These are phyloP conservation scores for Beaufortia kweichowensis DNA, from an alignment of 2,113 vertebrate genomes.

Conservation along the genomic window DNA sequence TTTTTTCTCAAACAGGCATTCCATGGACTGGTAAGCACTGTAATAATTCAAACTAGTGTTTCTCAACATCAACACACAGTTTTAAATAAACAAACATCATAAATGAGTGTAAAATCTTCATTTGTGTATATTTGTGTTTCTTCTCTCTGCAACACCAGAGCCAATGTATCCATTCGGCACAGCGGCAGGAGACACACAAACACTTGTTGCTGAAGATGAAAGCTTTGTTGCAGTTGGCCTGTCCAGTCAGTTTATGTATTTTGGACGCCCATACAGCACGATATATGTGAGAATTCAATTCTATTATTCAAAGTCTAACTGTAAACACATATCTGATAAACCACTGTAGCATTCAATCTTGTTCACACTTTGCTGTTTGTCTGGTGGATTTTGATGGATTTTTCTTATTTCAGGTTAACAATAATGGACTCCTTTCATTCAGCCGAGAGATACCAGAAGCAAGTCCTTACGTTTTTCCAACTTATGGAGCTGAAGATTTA, in stretches of 20 bases:
- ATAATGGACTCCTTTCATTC: slow-evolving; percentile 45
- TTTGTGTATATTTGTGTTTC: background rate
- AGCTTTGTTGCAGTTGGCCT: background rate
- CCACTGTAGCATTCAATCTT: background rate
- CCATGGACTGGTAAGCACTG: too few relatives aligned
- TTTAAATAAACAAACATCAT: background rate
- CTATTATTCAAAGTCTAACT: background rate
- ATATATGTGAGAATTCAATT: slow-evolving; percentile 40
- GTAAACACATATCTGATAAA: background rate
- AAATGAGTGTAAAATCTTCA: background rate
- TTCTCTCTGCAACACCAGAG: background rate
- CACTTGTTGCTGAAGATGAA: background rate
- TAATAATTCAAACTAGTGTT: too few relatives aligned
- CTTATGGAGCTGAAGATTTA: slow-evolving; percentile 18
- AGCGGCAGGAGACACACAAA: slow-evolving; percentile 1
- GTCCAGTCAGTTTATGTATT: slow-evolving; percentile 24
- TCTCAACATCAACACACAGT: background rate
- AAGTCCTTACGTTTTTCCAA: background rate
- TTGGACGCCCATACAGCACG: slow-evolving; percentile 6
- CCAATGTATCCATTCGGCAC: slow-evolving; percentile 29
- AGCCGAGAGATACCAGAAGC: background rate
- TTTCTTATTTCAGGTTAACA: slow-evolving; percentile 32
- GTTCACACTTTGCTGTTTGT: background rate
- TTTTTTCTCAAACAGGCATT: too few relatives aligned
- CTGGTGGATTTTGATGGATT: background rate